Evolutionary conservation across 2,113 vertebrate species (phyloP).

Genomic region (Petromus typicus): DNA sequence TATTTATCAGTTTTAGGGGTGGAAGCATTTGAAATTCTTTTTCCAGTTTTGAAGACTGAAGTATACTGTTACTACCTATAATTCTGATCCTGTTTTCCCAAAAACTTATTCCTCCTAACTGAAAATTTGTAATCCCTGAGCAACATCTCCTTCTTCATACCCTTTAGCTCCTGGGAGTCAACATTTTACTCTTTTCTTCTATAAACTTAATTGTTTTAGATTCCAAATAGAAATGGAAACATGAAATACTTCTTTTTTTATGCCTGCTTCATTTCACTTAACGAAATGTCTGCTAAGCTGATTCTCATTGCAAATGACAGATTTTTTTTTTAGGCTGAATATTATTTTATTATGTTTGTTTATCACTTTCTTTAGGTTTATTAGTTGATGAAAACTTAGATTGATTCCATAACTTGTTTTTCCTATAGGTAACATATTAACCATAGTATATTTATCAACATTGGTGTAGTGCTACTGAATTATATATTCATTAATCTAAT

Average conservation of each 20-base stretch:
- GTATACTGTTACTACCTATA: background rate
- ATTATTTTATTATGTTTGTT: background rate
- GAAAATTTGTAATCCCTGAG: background rate
- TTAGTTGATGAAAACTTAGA: background rate
- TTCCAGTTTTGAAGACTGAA: background rate
- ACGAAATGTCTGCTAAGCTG: background rate
- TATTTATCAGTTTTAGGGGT: background rate
- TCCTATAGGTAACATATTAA: background rate
- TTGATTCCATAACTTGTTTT: background rate
- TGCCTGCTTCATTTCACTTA: background rate
- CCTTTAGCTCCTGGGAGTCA: background rate
- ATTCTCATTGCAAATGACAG: background rate
- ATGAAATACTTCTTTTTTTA: background rate
- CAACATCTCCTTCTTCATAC: background rate
- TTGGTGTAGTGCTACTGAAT: background rate
- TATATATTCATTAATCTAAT: constrained; percentile 5
- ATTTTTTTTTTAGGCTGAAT: background rate
- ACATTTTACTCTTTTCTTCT: background rate
- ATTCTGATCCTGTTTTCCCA: background rate
- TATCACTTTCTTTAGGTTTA: background rate
- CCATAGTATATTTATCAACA: background rate
- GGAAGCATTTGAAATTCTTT: background rate
- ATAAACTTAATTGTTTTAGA: background rate
- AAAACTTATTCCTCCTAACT: background rate
- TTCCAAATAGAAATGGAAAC: background rate